phyloP scores from a whole-genome alignment of 30 jellyfish, hydroid and myxozoan species.

The Mastigias papua region DNA sequence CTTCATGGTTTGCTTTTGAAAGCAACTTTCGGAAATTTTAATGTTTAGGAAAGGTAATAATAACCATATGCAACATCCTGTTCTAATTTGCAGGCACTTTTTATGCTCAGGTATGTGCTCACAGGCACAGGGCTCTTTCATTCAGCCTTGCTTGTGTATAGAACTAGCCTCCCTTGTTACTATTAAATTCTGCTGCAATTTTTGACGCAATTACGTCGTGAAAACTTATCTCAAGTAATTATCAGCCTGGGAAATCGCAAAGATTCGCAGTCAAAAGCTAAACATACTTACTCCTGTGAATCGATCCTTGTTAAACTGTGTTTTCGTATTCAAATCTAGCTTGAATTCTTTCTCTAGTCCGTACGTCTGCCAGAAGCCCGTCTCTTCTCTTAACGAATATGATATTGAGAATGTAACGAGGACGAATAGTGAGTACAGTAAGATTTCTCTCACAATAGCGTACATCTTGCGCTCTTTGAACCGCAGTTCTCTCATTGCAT shows the following conservation, averaged over 20 bases:
- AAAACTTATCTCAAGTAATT: background rate
- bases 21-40: too few species aligned
- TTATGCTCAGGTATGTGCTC: too few species aligned
- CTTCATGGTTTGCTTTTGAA: too few species aligned
- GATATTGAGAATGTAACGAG: conserved; percentile 79
- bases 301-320: conserved; percentile 31
- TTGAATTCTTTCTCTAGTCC: conserved; percentile 76
- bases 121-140: too few species aligned
- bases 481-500: conserved; percentile 83
- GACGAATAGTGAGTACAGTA: conserved; percentile 78
- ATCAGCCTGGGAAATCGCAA: background rate
- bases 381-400: conserved; percentile 83
- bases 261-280: background rate
- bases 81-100: too few species aligned
- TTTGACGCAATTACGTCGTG: too few species aligned
- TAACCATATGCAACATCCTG: too few species aligned
- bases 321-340: background rate
- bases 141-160: too few species aligned
- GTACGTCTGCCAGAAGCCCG: conserved; percentile 81
- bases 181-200: too few species aligned
- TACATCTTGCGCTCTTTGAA: conserved; percentile 91
- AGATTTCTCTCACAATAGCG: conserved; percentile 84
- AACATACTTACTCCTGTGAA: conserved; percentile 7
- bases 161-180: too few species aligned
- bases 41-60: too few species aligned